Conservation (phyloP, 2,113 vertebrate genomes). For the Pardalotus punctatus region DNA sequence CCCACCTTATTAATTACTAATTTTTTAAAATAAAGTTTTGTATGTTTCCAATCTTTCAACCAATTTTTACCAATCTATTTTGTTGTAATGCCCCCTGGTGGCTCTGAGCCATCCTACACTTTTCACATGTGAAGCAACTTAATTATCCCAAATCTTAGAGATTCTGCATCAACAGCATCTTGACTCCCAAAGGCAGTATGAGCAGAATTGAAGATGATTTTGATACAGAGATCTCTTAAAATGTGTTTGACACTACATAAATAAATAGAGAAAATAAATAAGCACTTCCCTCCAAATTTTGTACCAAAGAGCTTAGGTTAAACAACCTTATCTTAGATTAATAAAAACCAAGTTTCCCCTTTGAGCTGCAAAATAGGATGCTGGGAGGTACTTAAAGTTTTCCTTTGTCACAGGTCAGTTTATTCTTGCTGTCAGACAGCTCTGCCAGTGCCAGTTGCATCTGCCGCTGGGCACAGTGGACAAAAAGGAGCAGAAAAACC, state of each 20-base stretch:
- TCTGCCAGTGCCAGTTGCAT: constrained; percentile 70
- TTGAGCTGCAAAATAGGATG: not conserved
- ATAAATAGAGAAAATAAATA: not conserved
- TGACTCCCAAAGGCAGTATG: not conserved
- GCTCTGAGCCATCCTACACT: not conserved
- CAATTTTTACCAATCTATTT: not conserved
- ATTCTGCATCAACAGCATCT: not conserved
- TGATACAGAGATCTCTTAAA: not conserved
- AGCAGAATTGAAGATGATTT: not conserved
- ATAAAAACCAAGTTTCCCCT: not conserved
- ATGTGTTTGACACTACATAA: not conserved
- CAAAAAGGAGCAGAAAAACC: not conserved
- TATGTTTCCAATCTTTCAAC: not conserved
- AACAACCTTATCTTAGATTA: not conserved
- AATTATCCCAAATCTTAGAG: not conserved
- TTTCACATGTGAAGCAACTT: not conserved
- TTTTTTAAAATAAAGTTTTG: not conserved
- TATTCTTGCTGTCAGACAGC: constrained; percentile 73
- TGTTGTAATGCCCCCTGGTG: constrained; percentile 1
- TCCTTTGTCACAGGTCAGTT: constrained; percentile 71
- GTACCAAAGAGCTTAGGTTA: not conserved
- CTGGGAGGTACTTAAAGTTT: constrained; percentile 65
- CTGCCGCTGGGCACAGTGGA: constrained; percentile 57
- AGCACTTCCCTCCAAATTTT: not conserved
- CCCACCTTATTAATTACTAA: not conserved